Percentiles rank a stretch among this genome's conserved stretches.
These are phyloP conservation scores for Stomatorhinus ivindoensis DNA, from an alignment of 2,113 vertebrate species.

Conservation along the genomic window DNA sequence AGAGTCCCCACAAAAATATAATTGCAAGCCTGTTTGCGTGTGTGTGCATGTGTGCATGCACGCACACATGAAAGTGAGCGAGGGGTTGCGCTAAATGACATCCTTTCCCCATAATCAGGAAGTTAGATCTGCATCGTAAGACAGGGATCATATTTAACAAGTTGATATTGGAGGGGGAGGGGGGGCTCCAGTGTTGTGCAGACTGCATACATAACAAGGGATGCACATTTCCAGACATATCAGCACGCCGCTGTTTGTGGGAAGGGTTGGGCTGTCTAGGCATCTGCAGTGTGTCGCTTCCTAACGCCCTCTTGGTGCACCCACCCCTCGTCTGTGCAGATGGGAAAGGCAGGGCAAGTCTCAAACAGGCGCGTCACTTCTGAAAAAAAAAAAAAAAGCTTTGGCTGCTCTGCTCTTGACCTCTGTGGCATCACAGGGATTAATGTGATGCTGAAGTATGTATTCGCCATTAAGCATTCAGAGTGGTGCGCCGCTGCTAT, in stretches of 20 bases:
- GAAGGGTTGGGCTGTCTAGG: background rate
- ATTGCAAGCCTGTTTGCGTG: too few relatives aligned
- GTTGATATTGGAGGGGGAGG: background rate
- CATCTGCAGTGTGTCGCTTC: background rate
- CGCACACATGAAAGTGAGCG: background rate
- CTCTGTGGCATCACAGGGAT: conserved; percentile 16
- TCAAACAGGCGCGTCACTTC: background rate
- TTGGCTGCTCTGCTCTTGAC: background rate
- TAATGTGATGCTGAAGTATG: conserved; percentile 27
- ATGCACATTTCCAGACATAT: background rate
- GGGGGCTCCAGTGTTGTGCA: background rate
- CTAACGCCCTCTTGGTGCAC: background rate
- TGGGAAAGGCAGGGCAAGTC: background rate
- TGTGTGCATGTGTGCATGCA: background rate
- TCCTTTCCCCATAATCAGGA: background rate
- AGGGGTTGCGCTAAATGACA: background rate
- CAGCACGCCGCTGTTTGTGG: background rate
- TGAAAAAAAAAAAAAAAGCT: background rate
- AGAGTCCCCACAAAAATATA: too few relatives aligned
- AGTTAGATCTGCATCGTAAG: background rate
- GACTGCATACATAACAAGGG: background rate
- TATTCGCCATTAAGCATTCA: conserved; percentile 24
- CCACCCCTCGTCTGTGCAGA: background rate
- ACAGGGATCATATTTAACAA: background rate
- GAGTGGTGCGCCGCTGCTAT: background rate